Conservation (phyloP, 2,113 vertebrate species). For the human (Homo sapiens) region GRCh38 chr3:65094001-65094500, state of each 20-base stretch:
- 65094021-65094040: neutral
- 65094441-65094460: too few species aligned
- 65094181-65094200: neutral
- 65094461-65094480: neutral
- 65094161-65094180: neutral
- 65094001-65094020: conserved; percentile 3
- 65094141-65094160: neutral
- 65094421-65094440: neutral
- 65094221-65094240: neutral
- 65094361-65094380: neutral
- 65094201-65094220: neutral
- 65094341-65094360: neutral
- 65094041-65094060: neutral
- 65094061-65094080: neutral
- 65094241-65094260: neutral
- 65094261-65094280: neutral
- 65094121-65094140: neutral
- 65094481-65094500: neutral
- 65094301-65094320: neutral
- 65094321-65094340: neutral
- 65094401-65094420: neutral
- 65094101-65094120: neutral
- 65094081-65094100: neutral
- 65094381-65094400: neutral
- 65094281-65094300: too few species aligned